phyloP scores from a whole-genome alignment of 2,113 vertebrate genomes.

The Struthio camelus region DNA sequence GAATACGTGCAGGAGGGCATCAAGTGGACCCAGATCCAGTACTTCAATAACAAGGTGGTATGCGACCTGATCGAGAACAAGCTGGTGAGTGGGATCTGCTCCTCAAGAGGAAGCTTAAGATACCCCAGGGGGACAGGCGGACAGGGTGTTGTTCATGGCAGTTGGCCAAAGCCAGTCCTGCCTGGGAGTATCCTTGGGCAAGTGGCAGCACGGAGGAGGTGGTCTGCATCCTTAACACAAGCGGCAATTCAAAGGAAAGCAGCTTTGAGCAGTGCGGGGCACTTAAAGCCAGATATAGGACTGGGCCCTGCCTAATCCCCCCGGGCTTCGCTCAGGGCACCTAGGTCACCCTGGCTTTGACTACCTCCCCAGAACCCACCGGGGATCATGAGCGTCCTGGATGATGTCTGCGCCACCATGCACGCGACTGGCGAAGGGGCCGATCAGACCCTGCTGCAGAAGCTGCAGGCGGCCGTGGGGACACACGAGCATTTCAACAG shows the following conservation, averaged over 20 bases:
- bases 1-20: slow-evolving; percentile 98
- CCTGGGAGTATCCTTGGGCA: rapidly evolving
- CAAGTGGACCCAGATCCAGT: slow-evolving; percentile 94
- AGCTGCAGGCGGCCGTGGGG: slow-evolving; percentile 90
- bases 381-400: slow-evolving; percentile 95
- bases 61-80: slow-evolving; percentile 99
- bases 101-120: rapidly evolving
- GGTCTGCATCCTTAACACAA: neutral
- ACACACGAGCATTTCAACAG: slow-evolving; percentile 96
- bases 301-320: neutral
- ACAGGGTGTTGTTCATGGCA: neutral
- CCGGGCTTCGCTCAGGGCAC: neutral
- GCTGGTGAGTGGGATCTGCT: slow-evolving; percentile 78
- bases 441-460: slow-evolving; percentile 91
- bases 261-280: rapidly evolving
- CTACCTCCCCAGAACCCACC: slow-evolving; percentile 84
- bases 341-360: neutral
- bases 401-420: slow-evolving; percentile 97
- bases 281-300: neutral
- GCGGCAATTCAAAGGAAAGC: neutral
- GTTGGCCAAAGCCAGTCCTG: neutral
- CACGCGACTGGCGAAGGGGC: slow-evolving; percentile 93
- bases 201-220: neutral
- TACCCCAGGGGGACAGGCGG: rapidly evolving
- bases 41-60: slow-evolving; percentile 99